Evolutionary conservation across 2,797 vertebrate genomes (phyloP).

Genomic region (Hybognathus amarus): DNA sequence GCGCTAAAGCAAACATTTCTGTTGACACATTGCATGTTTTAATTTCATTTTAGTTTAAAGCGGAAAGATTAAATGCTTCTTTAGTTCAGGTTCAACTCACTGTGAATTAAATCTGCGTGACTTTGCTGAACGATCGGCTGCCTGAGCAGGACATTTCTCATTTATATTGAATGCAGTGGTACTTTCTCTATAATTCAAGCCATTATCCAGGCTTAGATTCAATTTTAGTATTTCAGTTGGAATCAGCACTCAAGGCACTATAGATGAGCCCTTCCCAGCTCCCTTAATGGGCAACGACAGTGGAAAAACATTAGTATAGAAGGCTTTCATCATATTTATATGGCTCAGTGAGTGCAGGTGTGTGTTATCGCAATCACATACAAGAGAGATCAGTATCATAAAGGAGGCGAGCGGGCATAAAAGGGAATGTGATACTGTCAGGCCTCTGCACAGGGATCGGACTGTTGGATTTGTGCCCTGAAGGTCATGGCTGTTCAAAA

Average conservation of each 20-base stretch:
- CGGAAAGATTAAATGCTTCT: constrained; percentile 25
- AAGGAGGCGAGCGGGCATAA: not conserved
- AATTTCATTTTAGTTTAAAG: constrained; percentile 36
- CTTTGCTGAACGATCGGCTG: constrained; percentile 30
- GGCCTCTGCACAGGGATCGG: constrained; percentile 12
- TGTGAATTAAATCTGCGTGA: constrained; percentile 49
- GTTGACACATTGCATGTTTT: constrained; percentile 11
- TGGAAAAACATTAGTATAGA: constrained; percentile 18
- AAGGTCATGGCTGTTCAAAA: constrained; percentile 33
- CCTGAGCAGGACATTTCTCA: constrained; percentile 50
- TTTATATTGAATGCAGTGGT: constrained; percentile 55
- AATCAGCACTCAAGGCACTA: constrained; percentile 64
- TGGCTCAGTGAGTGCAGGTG: constrained; percentile 12
- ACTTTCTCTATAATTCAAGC: constrained; percentile 49
- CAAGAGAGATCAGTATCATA: constrained; percentile 3
- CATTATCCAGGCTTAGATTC: constrained; percentile 55
- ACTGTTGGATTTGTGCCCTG: constrained; percentile 23
- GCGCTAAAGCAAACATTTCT: constrained; percentile 11
- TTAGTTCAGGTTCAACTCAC: constrained; percentile 8
- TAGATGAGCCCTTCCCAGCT: constrained; percentile 36
- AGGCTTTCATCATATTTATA: constrained; percentile 30
- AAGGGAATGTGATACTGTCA: not conserved
- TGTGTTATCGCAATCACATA: constrained; percentile 30
- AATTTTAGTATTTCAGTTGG: constrained; percentile 58
- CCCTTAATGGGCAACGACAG: not conserved